Evolutionary conservation across 2,797 vertebrate species (phyloP).

Genomic region (Clamator glandarius): DNA sequence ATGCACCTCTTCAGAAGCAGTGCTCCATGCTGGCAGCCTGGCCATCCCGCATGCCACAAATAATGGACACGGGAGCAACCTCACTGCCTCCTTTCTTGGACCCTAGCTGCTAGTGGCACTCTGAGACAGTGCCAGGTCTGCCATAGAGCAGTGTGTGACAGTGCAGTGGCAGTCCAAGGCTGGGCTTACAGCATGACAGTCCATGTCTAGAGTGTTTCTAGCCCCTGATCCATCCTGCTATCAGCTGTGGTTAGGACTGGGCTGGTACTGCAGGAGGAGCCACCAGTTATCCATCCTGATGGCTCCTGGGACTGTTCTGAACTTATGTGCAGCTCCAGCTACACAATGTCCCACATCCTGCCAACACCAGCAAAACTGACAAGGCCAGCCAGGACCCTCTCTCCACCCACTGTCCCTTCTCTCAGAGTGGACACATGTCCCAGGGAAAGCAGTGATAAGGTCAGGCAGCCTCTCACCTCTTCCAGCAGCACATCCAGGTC

Average conservation of each 20-base stretch:
- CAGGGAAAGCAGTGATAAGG: accelerated
- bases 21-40: not conserved
- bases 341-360: accelerated
- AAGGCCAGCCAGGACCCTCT: not conserved
- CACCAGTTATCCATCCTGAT: not conserved
- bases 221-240: not conserved
- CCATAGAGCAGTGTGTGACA: not conserved
- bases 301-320: not conserved
- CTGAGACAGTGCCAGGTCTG: not conserved
- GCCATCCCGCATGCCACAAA: not conserved
- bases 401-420: not conserved
- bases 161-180: not conserved
- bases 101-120: not conserved
- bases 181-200: not conserved
- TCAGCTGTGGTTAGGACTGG: not conserved
- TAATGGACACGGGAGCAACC: not conserved
- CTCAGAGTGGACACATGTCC: not conserved
- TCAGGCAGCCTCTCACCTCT: slow-evolving; percentile 49
- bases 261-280: not conserved
- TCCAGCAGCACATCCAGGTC: slow-evolving; percentile 59
- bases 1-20: not conserved
- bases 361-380: not conserved
- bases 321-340: not conserved
- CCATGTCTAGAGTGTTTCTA: not conserved
- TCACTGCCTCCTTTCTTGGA: not conserved